phyloP scores from a whole-genome alignment of 64 coral and sea anemone genomes.

The Astreopora myriophthalma region DNA sequence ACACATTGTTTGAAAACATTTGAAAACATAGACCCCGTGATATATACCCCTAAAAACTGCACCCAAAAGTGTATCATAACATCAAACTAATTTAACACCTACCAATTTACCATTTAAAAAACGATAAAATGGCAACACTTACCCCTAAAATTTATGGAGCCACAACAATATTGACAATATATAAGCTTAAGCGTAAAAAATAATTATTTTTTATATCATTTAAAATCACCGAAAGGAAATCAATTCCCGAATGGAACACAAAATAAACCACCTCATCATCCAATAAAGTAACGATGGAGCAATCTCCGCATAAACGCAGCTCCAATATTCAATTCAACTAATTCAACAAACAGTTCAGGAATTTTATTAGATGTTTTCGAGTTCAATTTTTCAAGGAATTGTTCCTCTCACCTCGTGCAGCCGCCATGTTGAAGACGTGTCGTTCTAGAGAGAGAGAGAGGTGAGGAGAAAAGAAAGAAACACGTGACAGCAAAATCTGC shows the following conservation, averaged over 20 bases:
- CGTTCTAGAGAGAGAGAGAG: constrained; percentile 38
- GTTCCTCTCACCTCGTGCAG: constrained; percentile 7
- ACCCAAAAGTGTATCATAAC: no score
- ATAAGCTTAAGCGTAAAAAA: no score
- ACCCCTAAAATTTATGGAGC: not conserved
- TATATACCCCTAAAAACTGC: no score
- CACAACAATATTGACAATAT: no score
- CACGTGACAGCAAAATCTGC: not conserved
- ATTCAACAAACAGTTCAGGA: not conserved
- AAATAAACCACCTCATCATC: not conserved
- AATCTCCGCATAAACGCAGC: not conserved
- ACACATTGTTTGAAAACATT: not conserved
- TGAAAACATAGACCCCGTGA: no score
- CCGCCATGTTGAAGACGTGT: constrained; percentile 52
- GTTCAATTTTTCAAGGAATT: not conserved
- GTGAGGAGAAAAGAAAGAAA: not conserved
- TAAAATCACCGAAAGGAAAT: not conserved
- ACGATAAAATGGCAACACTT: no score
- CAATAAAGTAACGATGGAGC: not conserved
- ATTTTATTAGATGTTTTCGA: not conserved
- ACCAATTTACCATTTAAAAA: no score
- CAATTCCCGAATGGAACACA: not conserved
- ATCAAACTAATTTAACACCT: no score
- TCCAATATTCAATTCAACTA: not conserved
- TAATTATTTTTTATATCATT: no score